phyloP scores from a whole-genome alignment of 2,113 vertebrate genomes.

The Machaerirhynchus nigripectus region DNA sequence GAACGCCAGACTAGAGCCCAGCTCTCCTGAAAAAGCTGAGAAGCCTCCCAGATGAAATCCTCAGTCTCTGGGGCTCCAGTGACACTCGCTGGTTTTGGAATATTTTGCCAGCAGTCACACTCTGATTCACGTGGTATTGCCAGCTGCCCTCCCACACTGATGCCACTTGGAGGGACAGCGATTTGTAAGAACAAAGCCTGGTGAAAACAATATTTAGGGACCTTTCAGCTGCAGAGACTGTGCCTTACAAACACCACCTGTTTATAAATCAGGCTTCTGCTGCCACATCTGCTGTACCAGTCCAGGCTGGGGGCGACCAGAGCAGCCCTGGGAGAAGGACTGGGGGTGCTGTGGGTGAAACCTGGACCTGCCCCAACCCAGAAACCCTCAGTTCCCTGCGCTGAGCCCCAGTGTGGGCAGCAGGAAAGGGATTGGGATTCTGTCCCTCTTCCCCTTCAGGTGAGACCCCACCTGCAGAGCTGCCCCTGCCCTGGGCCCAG shows the following conservation, averaged over 20 bases:
- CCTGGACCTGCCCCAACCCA: background rate
- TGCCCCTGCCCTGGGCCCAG: background rate
- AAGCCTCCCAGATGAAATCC: background rate
- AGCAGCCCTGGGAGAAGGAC: background rate
- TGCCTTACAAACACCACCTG: background rate
- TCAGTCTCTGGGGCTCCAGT: background rate
- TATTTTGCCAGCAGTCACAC: background rate
- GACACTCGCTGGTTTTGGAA: background rate
- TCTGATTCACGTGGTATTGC: background rate
- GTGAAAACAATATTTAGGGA: background rate
- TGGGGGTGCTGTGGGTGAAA: background rate
- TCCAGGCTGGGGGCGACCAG: background rate
- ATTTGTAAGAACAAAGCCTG: background rate
- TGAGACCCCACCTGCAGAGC: background rate
- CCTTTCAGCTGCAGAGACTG: background rate
- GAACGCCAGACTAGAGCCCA: background rate
- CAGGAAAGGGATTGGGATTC: background rate
- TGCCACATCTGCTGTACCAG: background rate
- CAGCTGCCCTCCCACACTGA: background rate
- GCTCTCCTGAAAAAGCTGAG: background rate
- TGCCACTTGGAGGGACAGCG: background rate
- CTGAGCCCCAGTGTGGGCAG: background rate
- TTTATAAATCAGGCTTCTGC: background rate
- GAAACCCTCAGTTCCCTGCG: background rate
- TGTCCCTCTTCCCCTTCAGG: background rate